Evolutionary conservation across 1,140 invertebrate genomes (phyloP).

Genomic region (Drosophila orosa): DNA sequence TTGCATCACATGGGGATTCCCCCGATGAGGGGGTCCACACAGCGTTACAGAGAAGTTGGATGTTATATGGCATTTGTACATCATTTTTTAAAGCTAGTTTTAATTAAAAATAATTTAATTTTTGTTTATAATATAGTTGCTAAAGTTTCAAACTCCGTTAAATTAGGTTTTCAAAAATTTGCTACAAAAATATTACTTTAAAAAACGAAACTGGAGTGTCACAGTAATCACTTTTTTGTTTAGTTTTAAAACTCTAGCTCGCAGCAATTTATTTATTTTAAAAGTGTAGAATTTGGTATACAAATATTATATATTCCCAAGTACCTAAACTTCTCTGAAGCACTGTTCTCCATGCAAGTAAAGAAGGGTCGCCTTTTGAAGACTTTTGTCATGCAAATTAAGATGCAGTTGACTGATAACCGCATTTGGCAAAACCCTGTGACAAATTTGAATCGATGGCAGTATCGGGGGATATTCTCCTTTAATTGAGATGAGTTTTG

Average conservation of each 20-base stretch:
- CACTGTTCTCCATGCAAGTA: background rate
- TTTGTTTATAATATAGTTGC: too few relatives aligned
- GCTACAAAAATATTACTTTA: too few relatives aligned
- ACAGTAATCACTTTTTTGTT: too few relatives aligned
- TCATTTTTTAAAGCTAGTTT: too few relatives aligned
- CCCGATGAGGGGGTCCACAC: background rate
- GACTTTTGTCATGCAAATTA: constrained; percentile 66
- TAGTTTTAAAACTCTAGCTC: too few relatives aligned
- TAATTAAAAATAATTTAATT: too few relatives aligned
- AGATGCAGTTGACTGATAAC: constrained; percentile 62
- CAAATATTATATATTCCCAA: background rate
- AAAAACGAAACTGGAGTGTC: too few relatives aligned
- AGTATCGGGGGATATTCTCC: background rate
- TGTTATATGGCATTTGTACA: background rate
- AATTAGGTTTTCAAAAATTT: too few relatives aligned
- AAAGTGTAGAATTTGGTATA: too few relatives aligned
- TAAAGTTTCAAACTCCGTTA: too few relatives aligned
- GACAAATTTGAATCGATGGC: constrained; percentile 1
- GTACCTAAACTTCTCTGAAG: background rate
- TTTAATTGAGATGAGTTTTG: constrained; percentile 10
- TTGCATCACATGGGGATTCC: constrained; percentile 31
- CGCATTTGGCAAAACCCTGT: background rate
- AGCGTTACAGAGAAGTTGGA: constrained; percentile 3
- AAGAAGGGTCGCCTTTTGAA: background rate
- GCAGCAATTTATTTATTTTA: too few relatives aligned